Evolutionary conservation across 2,888 invertebrate species (phyloP).

Genomic region (Dilophus febrilis): DNA sequence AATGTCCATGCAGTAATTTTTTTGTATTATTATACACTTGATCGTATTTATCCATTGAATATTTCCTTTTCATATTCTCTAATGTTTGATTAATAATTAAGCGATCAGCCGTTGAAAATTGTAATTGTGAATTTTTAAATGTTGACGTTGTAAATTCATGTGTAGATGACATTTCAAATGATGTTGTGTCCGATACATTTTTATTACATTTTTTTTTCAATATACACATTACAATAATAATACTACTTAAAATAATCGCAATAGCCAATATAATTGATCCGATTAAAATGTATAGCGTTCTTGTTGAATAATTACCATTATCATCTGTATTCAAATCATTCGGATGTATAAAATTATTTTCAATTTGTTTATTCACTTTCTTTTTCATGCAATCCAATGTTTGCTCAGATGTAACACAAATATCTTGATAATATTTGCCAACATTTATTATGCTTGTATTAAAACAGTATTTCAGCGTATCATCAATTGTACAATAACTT

Average conservation of each 20-base stretch:
- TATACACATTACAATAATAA: not conserved
- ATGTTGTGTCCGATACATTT: not conserved
- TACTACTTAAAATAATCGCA: not conserved
- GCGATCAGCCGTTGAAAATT: constrained; percentile 18
- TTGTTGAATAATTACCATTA: constrained; percentile 1
- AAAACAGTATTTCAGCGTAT: constrained; percentile 19
- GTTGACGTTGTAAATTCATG: constrained; percentile 1
- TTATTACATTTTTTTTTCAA: not conserved
- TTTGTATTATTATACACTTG: constrained; percentile 16
- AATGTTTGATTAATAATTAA: constrained; percentile 18
- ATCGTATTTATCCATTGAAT: constrained; percentile 18
- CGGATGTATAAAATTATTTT: constrained; percentile 20
- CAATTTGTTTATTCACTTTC: constrained; percentile 16
- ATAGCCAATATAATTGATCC: constrained; percentile 1
- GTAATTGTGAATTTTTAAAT: not conserved
- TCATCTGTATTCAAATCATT: constrained; percentile 15
- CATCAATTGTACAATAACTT: constrained; percentile 21
- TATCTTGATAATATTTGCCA: constrained; percentile 21
- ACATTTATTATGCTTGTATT: constrained; percentile 22
- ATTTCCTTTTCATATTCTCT: constrained; percentile 17
- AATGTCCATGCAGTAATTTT: constrained; percentile 15
- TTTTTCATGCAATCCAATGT: constrained; percentile 19
- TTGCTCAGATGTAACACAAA: constrained; percentile 20
- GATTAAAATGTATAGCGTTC: constrained; percentile 6
- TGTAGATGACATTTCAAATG: not conserved